phyloP scores from a whole-genome alignment of 2,797 vertebrate species.

The Acomys russatus region DNA sequence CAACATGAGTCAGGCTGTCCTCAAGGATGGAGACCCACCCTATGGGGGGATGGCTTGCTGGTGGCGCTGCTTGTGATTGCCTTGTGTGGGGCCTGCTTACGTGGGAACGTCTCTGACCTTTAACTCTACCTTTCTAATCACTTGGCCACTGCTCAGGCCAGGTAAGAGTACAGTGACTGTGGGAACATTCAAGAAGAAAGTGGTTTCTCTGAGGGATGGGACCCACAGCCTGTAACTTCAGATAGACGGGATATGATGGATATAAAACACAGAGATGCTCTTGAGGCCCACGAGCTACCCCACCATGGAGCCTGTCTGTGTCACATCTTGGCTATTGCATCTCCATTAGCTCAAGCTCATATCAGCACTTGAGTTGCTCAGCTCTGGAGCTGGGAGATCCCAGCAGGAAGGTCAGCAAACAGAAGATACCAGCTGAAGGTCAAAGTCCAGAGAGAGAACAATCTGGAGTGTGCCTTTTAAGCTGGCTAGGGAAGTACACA shows the following conservation, averaged over 20 bases:
- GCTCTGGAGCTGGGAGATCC: too few relatives aligned
- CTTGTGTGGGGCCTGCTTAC: not conserved
- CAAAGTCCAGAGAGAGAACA: not conserved
- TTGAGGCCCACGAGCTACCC: not conserved
- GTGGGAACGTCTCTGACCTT: not conserved
- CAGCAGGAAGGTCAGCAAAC: too few relatives aligned
- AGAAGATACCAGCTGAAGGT: not conserved
- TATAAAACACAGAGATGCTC: not conserved
- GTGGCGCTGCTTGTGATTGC: not conserved
- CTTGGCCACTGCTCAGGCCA: not conserved
- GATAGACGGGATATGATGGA: rapidly evolving
- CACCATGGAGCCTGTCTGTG: rapidly evolving
- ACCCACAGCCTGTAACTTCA: not conserved
- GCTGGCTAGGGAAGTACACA: not conserved
- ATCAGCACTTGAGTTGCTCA: too few relatives aligned
- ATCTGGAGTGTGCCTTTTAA: not conserved
- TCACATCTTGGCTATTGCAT: rapidly evolving
- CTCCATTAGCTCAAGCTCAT: not conserved
- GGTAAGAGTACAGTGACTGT: not conserved
- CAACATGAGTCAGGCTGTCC: not conserved
- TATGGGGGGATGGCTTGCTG: too few relatives aligned
- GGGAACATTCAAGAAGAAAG: not conserved
- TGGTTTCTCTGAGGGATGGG: not conserved
- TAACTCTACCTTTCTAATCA: not conserved
- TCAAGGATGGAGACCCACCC: not conserved